These are phyloP conservation scores for Calliopum simillimum DNA, from an alignment of 2,888 invertebrate genomes.

Conservation along the genomic window DNA sequence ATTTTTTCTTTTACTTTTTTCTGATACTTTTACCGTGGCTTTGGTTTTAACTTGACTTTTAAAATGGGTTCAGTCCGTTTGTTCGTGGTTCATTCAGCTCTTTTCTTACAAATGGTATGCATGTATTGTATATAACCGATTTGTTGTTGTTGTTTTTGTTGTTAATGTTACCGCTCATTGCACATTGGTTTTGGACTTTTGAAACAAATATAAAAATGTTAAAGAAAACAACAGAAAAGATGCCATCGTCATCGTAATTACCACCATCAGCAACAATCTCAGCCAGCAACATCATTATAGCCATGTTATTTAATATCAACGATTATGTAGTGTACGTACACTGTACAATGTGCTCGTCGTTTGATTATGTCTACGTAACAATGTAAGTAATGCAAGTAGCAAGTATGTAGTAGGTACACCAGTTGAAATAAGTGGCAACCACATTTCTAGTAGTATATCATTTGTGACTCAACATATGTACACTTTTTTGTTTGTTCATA, in stretches of 20 bases:
- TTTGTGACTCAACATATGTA: background rate
- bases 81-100: slow-evolving; percentile 20
- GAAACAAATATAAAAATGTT: too few species aligned
- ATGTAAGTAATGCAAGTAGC: background rate
- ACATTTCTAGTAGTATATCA: background rate
- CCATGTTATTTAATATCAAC: slow-evolving; percentile 27
- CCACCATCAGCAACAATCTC: background rate
- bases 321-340: background rate
- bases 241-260: slow-evolving; percentile 4
- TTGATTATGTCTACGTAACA: slow-evolving; percentile 21
- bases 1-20: slow-evolving; percentile 7
- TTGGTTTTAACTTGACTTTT: slow-evolving; percentile 17
- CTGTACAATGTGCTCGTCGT: background rate
- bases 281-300: slow-evolving; percentile 12
- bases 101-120: too few species aligned
- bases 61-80: slow-evolving; percentile 33
- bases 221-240: background rate
- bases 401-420: background rate
- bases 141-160: background rate
- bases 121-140: background rate
- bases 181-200: too few species aligned
- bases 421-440: background rate
- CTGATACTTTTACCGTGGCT: background rate
- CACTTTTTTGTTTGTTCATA: too few species aligned
- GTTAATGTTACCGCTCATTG: background rate